Evolutionary conservation across 2,797 vertebrate species (phyloP), one percentile per base, ranked within the genome.

Genomic region (Petrocephalus sullivani): DNA sequence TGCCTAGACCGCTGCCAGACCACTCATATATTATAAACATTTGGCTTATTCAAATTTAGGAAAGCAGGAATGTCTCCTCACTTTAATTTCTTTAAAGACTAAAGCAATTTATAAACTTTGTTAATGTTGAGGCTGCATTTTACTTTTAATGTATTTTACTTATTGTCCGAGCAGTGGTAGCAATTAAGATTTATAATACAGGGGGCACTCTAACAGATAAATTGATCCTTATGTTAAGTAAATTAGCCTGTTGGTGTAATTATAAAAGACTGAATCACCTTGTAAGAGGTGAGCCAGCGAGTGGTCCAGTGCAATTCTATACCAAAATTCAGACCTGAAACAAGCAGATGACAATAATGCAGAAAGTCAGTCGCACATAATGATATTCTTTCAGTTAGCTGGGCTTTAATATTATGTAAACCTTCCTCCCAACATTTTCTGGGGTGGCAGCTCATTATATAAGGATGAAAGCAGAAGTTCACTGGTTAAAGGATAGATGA

Each of bases 21-120:
- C 28, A 21, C 8, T 85, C 37, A 53, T 56, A 57, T 16, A 57
- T 85, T 56, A 85, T 57, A 54, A 5, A 54, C 53, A 54, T 85
- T 85, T 85, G 8, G 21, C 21, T 57, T 57, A 85, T 85, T 85
- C 51, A 82, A 49, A 12, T 49, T 82, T 53, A 82, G 41, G 78
- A 5, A 82, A 41, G 19, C 46, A 82, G 19, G 6, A 21, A n/a
- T n/a, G 37, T 23, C 4, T n/a, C 78, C n/a, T 12, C n/a, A 9
- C 46, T n/a, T 81, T 49, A 46, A 21, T 82, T 82, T 82, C 37
- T 82, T 10, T 51, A 46, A 21, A 82, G 78, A 53, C 51, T 82
- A 82, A 82, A 82, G n/a, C 78, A 82, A 51, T 82, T 82, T 51
- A 53, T 82, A 51, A 51, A 82, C 41, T 82, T 82, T 53, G 78